Base-by-base conservation (phyloP, 2,888 invertebrate species). In the Patella ulyssiponensis region DNA sequence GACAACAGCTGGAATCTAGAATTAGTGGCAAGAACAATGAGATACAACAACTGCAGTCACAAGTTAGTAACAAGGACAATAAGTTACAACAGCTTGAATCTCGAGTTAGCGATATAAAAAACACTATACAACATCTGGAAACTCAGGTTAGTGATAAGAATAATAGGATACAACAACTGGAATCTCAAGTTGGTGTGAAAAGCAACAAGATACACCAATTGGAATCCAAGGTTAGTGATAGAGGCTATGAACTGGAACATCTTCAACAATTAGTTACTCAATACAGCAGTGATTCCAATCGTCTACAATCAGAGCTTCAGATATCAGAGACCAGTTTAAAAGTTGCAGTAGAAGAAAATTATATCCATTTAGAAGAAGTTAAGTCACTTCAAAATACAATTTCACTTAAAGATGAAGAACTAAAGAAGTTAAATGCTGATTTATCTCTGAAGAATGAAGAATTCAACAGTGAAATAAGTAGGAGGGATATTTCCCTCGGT, bases 101-200 rank as follows among this genome's bases (percentile, higher is more conserved):
- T 3, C 54, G 27, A 69, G 33, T 69, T 73, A 11, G 27, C 44
- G 12, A 69, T 73, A n/a, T 23, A 69, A 44, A 44, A 44, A 5
- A 44, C 9, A 44, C 44, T 44, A 44, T 44, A 44, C 44, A 44
- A 44, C 44, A 44, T 44, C 44, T 75, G 75, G 51, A 70, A 69
- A 52, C 33, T 17, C 56, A 51, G 51, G 54, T 12, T 11, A 33
- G 14, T 53, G 9, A 53, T 15, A 14, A 54, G 20, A 20, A 58
- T 20, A 58, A 9, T 58, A 20, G 81, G 69, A 5, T 81, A 17
- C 74, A 80, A 72, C 58, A 70, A 27, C 71, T 78, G 17, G 52
- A 82, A 75, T 74, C 71, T 56, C 75, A 79, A 53, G 20, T 82
- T 14, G 75, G 71, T 17, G 81, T 82, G 69, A 82, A 80, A 52